These are phyloP conservation scores for Protobothrops flavoviridis DNA, from an alignment of 2,113 vertebrate species.

Conservation along the genomic window DNA sequence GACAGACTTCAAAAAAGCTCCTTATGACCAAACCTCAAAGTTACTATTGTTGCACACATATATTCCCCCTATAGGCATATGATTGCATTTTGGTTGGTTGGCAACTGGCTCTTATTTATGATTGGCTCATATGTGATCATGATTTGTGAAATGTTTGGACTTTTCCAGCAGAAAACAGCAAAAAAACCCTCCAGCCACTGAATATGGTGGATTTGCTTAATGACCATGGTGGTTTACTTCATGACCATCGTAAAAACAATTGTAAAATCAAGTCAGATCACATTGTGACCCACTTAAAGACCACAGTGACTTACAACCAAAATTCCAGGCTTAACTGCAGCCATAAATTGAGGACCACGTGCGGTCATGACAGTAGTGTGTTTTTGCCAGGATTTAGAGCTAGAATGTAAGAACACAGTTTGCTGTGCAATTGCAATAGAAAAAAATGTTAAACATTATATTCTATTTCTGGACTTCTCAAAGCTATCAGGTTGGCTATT, in stretches of 20 bases:
- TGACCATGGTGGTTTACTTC: background rate
- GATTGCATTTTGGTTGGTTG: too few species aligned
- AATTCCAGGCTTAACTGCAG: background rate
- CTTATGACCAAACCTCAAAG: too few species aligned
- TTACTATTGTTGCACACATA: too few species aligned
- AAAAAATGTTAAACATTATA: background rate
- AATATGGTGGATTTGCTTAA: too few species aligned
- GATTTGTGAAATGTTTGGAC: too few species aligned
- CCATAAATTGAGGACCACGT: background rate
- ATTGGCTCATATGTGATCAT: too few species aligned
- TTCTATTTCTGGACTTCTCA: background rate
- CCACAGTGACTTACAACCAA: background rate
- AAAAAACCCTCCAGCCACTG: too few species aligned
- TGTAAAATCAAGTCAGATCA: background rate
- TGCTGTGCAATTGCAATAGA: background rate
- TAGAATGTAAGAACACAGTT: background rate
- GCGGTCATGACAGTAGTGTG: background rate
- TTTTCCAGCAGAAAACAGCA: too few species aligned
- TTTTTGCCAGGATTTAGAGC: background rate
- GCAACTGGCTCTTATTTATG: too few species aligned
- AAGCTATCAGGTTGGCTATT: background rate
- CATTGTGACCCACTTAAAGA: background rate
- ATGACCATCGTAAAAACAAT: background rate
- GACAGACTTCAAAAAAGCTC: background rate
- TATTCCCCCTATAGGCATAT: too few species aligned